Conservation (phyloP, 2,888 invertebrate species). For the Heteromyza rotundicornis region DNA sequence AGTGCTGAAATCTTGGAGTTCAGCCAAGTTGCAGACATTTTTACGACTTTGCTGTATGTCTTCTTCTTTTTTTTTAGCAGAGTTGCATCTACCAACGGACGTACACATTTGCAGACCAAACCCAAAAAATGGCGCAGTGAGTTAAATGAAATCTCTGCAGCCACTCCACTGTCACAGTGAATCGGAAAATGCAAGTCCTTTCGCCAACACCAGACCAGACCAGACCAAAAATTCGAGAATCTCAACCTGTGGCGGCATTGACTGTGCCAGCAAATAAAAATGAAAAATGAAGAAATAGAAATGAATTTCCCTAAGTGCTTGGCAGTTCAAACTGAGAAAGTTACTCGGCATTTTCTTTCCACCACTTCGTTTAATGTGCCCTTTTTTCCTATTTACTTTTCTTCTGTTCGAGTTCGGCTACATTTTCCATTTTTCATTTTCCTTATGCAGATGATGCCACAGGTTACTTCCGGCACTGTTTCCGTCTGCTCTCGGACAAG, state of each 20-base stretch:
- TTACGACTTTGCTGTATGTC: not conserved
- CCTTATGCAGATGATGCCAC: constrained; percentile 13
- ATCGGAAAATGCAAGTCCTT: not conserved
- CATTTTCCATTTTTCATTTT: constrained; percentile 4
- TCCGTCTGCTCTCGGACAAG: not conserved
- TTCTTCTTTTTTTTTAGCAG: too few species aligned
- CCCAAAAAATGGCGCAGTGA: not conserved
- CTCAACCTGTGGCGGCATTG: constrained; percentile 9
- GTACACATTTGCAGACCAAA: not conserved
- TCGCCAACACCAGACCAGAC: not conserved
- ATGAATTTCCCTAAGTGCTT: not conserved
- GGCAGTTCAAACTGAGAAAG: not conserved
- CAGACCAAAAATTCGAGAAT: not conserved
- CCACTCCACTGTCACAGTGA: not conserved
- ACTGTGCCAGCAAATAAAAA: not conserved
- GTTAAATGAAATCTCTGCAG: not conserved
- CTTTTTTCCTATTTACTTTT: not conserved
- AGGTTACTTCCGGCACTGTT: constrained; percentile 6
- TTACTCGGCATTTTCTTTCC: not conserved
- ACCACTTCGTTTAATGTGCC: not conserved
- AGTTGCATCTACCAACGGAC: too few species aligned
- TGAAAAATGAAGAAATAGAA: not conserved
- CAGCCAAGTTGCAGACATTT: not conserved
- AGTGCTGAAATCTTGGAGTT: not conserved
- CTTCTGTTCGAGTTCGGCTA: not conserved